phyloP scores from a whole-genome alignment of 2,888 invertebrate genomes.

The Hypselothyrea guttata region DNA sequence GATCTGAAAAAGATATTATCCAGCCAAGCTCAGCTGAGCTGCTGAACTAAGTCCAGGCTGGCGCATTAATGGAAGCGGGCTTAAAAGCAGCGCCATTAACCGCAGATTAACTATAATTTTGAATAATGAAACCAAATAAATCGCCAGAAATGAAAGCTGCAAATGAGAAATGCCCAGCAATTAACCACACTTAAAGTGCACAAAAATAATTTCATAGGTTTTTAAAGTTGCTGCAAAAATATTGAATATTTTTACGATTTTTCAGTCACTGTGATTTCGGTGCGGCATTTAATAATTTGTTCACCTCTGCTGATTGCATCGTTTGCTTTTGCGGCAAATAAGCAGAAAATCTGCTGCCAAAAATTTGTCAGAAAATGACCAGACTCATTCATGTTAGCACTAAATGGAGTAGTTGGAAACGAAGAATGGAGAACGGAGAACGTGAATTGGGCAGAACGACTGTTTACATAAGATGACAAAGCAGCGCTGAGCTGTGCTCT shows the following conservation, averaged over 20 bases:
- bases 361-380: conserved; percentile 76
- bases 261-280: conserved; percentile 11
- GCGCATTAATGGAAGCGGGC: conserved; percentile 54
- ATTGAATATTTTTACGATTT: too few relatives aligned
- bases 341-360: conserved; percentile 80
- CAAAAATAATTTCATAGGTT: too few relatives aligned
- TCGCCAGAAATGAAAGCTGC: background rate
- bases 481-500: conserved; percentile 15
- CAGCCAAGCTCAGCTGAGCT: too few relatives aligned
- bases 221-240: background rate
- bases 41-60: conserved; percentile 19
- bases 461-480: conserved; percentile 68
- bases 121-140: background rate
- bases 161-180: background rate
- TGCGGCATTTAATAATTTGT: conserved; percentile 11
- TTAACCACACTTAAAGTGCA: background rate
- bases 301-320: conserved; percentile 33
- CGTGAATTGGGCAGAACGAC: background rate
- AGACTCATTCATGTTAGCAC: conserved; percentile 50
- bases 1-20: too few relatives aligned
- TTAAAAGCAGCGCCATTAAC: conserved; percentile 14
- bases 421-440: background rate
- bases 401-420: conserved; percentile 16
- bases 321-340: conserved; percentile 71
- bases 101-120: conserved; percentile 12